phyloP scores from a whole-genome alignment of 2,888 invertebrate genomes.

The Lepeophtheirus nordmannii region DNA sequence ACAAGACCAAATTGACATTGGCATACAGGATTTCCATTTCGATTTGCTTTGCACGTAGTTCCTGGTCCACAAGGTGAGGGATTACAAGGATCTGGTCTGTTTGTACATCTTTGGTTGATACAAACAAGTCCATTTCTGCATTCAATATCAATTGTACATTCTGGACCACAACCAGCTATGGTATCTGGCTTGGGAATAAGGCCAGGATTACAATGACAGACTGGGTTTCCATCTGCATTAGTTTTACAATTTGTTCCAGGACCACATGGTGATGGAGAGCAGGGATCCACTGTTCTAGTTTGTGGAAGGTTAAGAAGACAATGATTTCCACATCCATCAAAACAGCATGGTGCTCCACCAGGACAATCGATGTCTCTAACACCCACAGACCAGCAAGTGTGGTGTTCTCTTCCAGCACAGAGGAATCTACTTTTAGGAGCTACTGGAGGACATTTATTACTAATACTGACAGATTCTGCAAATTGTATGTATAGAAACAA shows the following conservation, averaged over 20 bases:
- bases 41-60: conserved; percentile 16
- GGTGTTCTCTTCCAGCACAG: neutral
- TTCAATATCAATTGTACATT: conserved; percentile 28
- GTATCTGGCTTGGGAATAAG: conserved; percentile 32
- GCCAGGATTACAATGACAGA: conserved; percentile 31
- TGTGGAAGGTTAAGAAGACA: conserved; percentile 3
- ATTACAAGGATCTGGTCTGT: conserved; percentile 21
- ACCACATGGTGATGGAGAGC: conserved; percentile 22
- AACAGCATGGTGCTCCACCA: conserved; percentile 2
- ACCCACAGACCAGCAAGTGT: conserved; percentile 18
- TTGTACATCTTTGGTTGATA: conserved; percentile 14
- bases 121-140: conserved; percentile 21
- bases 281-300: conserved; percentile 17
- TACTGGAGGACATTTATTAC: conserved; percentile 2
- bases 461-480: neutral
- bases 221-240: conserved; percentile 28
- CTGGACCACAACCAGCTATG: conserved; percentile 32
- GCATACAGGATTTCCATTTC: conserved; percentile 19
- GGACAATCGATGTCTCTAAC: conserved; percentile 12
- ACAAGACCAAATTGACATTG: conserved; percentile 31
- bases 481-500: neutral
- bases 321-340: conserved; percentile 17
- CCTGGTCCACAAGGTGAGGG: conserved; percentile 24
- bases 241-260: conserved; percentile 28
- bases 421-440: conserved; percentile 2